Conservation (phyloP, 1,140 invertebrate species). For the Lepidurus packardi region DNA sequence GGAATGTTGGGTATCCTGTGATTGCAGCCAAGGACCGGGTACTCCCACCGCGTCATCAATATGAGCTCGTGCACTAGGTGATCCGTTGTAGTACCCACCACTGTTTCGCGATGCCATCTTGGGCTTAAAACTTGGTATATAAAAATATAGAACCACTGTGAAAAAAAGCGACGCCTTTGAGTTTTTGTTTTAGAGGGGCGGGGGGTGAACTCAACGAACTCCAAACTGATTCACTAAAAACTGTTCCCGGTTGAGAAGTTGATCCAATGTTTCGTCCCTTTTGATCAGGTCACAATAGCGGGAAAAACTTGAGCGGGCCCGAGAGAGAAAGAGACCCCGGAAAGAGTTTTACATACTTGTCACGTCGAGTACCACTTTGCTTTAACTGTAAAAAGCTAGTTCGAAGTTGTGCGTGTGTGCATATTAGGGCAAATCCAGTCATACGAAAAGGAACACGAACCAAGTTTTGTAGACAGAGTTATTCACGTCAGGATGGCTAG, state of each 20-base stretch:
- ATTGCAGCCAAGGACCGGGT: conserved; percentile 12
- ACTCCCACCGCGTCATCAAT: conserved; percentile 6
- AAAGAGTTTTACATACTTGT: background rate
- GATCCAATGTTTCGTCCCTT: background rate
- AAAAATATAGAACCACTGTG: background rate
- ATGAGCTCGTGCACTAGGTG: background rate
- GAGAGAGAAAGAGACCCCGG: background rate
- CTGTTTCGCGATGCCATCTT: background rate
- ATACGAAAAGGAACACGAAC: conserved; percentile 1
- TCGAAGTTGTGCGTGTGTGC: background rate
- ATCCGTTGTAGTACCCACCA: background rate
- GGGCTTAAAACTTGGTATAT: background rate
- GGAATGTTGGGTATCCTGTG: conserved; percentile 8
- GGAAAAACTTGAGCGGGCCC: background rate
- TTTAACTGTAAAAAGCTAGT: background rate
- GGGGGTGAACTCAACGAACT: background rate
- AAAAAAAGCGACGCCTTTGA: background rate
- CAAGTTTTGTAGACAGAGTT: background rate
- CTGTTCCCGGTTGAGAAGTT: background rate
- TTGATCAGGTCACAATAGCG: conserved; percentile 8
- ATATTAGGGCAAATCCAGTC: conserved; percentile 9
- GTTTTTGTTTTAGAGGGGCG: too few relatives aligned
- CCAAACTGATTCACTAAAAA: background rate
- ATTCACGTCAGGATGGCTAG: background rate
- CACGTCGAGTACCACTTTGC: background rate